Base-by-base conservation (phyloP, 30 jellyfish, hydroid and myxozoan species). In the Turritopsis rubra region DNA sequence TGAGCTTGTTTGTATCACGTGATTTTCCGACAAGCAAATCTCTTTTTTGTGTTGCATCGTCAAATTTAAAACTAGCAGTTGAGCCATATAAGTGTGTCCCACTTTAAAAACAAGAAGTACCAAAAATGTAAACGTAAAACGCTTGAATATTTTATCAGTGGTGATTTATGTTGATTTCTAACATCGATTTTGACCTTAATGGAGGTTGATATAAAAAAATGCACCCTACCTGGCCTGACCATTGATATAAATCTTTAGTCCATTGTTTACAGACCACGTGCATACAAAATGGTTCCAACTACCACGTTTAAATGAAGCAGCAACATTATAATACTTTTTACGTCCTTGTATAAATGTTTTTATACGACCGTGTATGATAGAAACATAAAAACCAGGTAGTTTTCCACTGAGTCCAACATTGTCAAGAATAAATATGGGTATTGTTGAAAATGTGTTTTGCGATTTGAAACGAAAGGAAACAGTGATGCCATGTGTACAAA, bases 401-500 rank as follows among this genome's bases (percentile, higher is more conserved):
- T 41, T 41, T 80, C 53, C 26, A 28, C 72, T 30, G 27, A 19
- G 25, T 52, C 95, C 96, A 83, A 88, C 81, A 22, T 72, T 88
- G 71, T 93, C 99, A 71, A 93, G 68, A 29, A 93, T 29, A 30
- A 29, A 88, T 21, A n/a, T 24, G 13, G 60, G 60, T 3, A 41
- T 41, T 41, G 60, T 41, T 3, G 60, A 41, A 41, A 41, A 41
- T 41, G 13, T 13, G 13, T 13, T 41, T 5, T 13, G 5, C 13
- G 60, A 68, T 24, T 89, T 77, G 29, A 87, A 73, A 72, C 89
- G 70, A 76, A 94, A 75, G 52, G 97, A 89, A 41, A 80, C 81
- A 0, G 97, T 78, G 27, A 94, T 66, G 54, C 99, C 99, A 78
- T 85, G 95, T 16, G 95, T 21, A 75, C 99, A 94, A 31, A 66